Evolutionary conservation across 2,888 invertebrate genomes (phyloP).

Genomic region (Drosophila fungiperda): DNA sequence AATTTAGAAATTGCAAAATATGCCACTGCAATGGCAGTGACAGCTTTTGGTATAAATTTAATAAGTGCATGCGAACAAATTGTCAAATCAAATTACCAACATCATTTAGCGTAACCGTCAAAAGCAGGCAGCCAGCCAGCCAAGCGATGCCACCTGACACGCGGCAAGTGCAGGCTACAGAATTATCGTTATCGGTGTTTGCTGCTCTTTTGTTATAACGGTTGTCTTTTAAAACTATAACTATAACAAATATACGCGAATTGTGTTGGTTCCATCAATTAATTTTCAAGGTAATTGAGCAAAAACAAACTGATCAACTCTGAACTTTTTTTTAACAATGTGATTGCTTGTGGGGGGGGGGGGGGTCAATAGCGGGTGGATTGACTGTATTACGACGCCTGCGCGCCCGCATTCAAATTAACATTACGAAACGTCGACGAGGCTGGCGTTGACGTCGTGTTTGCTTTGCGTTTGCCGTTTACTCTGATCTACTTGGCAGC

Average conservation of each 20-base stretch:
- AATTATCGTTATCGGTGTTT: constrained; percentile 32
- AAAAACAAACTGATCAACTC: constrained; percentile 62
- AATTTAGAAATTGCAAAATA: constrained; percentile 64
- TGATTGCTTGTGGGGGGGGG: neutral
- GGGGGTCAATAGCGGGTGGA: constrained; percentile 9
- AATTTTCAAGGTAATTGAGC: constrained; percentile 15
- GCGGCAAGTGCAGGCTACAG: constrained; percentile 17
- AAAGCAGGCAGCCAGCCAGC: constrained; percentile 26
- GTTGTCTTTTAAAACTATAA: neutral
- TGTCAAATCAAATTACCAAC: constrained; percentile 76
- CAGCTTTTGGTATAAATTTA: constrained; percentile 42
- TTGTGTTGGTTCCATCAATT: constrained; percentile 14
- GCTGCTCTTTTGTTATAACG: neutral
- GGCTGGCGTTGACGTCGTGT: constrained; percentile 45
- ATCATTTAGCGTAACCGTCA: constrained; percentile 68
- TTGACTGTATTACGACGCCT: constrained; percentile 62
- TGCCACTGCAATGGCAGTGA: constrained; percentile 13
- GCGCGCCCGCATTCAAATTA: constrained; percentile 49
- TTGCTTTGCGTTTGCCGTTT: constrained; percentile 55
- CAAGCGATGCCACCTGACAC: constrained; percentile 55
- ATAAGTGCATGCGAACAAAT: constrained; percentile 73
- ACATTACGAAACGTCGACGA: constrained; percentile 66
- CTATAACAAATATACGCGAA: neutral
- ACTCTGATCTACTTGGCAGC: constrained; percentile 72
- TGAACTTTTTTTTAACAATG: constrained; percentile 66